Conservation (phyloP, 2,797 vertebrate genomes). For the Hoplostethus mediterraneus region DNA sequence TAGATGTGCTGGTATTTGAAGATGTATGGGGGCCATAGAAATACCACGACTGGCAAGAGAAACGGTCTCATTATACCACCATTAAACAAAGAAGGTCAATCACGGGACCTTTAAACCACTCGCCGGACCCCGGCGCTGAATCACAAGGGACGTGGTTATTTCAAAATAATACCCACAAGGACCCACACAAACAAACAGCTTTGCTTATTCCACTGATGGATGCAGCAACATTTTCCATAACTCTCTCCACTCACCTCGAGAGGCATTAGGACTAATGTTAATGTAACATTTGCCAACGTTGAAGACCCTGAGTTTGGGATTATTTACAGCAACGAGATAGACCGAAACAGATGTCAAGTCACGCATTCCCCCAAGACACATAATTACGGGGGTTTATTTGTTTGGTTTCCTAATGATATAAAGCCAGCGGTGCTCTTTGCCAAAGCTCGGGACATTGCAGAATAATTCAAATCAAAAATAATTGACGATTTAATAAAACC, state of each 20-base stretch:
- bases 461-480: conserved; percentile 64
- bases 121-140: conserved; percentile 4
- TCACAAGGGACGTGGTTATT: background rate
- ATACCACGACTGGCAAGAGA: conserved; percentile 12
- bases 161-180: background rate
- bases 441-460: conserved; percentile 44
- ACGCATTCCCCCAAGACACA: conserved; percentile 46
- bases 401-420: conserved; percentile 69
- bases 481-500: conserved; percentile 51
- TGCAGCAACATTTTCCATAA: conserved; percentile 2
- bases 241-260: background rate
- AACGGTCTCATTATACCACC: conserved; percentile 11
- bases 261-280: conserved; percentile 10
- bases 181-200: conserved; percentile 20
- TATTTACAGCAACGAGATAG: conserved; percentile 57
- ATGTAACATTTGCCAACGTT: conserved; percentile 42
- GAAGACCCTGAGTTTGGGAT: conserved; percentile 16
- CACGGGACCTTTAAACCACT: conserved; percentile 15
- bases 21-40: conserved; percentile 20
- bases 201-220: conserved; percentile 3
- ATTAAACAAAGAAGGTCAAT: conserved; percentile 27
- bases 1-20: conserved; percentile 21
- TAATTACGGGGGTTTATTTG: conserved; percentile 63
- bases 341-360: conserved; percentile 46
- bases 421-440: conserved; percentile 53